phyloP scores from a whole-genome alignment of 64 coral and sea anemone species.

The Montipora cactus region DNA sequence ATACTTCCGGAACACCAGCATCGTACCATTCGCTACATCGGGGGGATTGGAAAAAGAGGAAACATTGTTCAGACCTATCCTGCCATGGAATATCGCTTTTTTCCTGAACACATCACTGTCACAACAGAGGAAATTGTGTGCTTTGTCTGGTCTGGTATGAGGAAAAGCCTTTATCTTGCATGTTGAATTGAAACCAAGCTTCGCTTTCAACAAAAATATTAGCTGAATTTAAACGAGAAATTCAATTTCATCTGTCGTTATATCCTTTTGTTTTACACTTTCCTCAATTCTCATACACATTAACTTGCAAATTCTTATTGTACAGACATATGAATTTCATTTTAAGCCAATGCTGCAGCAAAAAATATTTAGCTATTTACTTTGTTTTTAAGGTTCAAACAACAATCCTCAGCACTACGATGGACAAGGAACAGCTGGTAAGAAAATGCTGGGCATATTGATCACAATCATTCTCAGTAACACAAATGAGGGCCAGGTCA shows the following conservation, averaged over 20 bases:
- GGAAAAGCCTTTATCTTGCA: not conserved
- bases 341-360: not conserved
- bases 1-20: too few species aligned
- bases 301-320: not conserved
- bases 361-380: not conserved
- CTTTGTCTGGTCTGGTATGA: slow-evolving; percentile 47
- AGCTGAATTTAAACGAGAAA: not conserved
- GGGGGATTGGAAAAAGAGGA: too few species aligned
- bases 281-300: not conserved
- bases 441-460: slow-evolving; percentile 1
- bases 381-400: slow-evolving; percentile 4
- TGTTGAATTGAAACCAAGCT: not conserved
- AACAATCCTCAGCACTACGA: not conserved
- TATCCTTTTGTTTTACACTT: slow-evolving; percentile 1
- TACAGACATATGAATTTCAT: not conserved
- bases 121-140: slow-evolving; percentile 41
- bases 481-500: not conserved
- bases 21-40: too few species aligned
- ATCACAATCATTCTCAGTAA: not conserved
- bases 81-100: not conserved
- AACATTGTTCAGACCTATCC: too few species aligned
- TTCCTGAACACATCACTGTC: slow-evolving; percentile 35
- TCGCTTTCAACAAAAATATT: not conserved
- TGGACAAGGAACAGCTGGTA: slow-evolving; percentile 6
- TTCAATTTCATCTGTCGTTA: not conserved